phyloP scores from a whole-genome alignment of 2,113 vertebrate species.

The Serilophus lunatus region DNA sequence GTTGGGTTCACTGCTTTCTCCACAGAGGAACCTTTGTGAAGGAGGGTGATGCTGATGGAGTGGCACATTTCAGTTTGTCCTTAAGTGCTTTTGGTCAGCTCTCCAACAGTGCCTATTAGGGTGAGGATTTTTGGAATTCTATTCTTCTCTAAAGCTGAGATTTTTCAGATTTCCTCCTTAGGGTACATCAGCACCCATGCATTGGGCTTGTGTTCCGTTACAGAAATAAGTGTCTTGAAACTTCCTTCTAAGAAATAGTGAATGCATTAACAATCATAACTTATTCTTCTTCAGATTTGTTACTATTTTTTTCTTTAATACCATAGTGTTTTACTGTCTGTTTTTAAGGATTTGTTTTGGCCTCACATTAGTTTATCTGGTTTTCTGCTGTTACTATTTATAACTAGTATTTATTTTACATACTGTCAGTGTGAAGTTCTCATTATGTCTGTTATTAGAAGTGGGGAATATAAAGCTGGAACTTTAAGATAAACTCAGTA shows the following conservation, averaged over 20 bases:
- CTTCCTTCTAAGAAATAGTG: not conserved
- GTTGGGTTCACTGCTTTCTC: not conserved
- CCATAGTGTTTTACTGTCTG: not conserved
- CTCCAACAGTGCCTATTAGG: rapidly evolving
- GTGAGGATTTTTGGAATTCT: not conserved
- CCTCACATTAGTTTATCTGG: not conserved
- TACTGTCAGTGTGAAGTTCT: not conserved
- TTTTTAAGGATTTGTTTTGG: not conserved
- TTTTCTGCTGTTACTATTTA: not conserved
- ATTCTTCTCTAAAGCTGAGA: not conserved
- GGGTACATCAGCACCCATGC: not conserved
- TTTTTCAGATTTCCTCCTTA: not conserved
- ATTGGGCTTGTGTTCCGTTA: not conserved
- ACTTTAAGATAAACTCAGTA: not conserved
- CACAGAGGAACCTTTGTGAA: not conserved
- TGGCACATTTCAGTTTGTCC: not conserved
- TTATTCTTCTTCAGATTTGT: not conserved
- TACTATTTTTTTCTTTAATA: not conserved
- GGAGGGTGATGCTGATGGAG: not conserved
- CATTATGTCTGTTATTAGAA: not conserved
- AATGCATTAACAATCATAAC: not conserved
- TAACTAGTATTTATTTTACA: not conserved
- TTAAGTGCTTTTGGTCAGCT: not conserved
- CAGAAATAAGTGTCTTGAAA: not conserved
- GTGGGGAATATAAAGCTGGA: not conserved